Evolutionary conservation across 1,140 invertebrate genomes (phyloP).

Genomic region (Drosophila pachea): DNA sequence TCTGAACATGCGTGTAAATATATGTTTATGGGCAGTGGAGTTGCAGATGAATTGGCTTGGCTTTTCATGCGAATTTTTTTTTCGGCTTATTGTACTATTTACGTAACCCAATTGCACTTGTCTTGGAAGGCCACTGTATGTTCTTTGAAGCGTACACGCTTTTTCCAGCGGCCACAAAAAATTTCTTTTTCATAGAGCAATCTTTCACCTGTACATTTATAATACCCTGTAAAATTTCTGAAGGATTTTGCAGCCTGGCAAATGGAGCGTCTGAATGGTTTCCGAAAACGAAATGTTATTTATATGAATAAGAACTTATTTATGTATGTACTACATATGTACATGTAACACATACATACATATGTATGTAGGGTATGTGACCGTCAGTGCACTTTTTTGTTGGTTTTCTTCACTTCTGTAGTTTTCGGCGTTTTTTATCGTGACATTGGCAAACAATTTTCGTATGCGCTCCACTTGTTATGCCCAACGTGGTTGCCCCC

Average conservation of each 20-base stretch:
- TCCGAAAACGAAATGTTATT: not conserved
- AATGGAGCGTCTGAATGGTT: no score
- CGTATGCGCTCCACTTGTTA: conserved; percentile 68
- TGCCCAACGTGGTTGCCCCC: conserved; percentile 43
- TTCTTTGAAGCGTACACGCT: conserved; percentile 34
- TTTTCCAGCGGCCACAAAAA: conserved; percentile 15
- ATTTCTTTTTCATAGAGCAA: conserved; percentile 28
- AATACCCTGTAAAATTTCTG: conserved; percentile 27
- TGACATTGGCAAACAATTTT: conserved; percentile 74
- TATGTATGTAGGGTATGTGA: conserved; percentile 7
- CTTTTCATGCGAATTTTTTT: conserved; percentile 31
- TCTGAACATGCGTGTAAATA: not conserved
- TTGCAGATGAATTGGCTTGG: conserved; percentile 22
- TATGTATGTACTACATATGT: no score
- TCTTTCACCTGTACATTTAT: conserved; percentile 26
- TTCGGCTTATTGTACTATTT: conserved; percentile 34
- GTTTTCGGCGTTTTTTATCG: conserved; percentile 55
- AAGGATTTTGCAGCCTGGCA: not conserved
- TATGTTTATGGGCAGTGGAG: not conserved
- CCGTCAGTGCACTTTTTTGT: not conserved
- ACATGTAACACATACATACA: no score
- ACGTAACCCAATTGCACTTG: conserved; percentile 36
- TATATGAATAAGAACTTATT: not conserved
- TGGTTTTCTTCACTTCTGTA: conserved; percentile 12
- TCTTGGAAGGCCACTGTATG: conserved; percentile 51